These are phyloP conservation scores for Contarinia nasturtii DNA, from an alignment of 1,140 invertebrate species.

Conservation along the genomic window DNA sequence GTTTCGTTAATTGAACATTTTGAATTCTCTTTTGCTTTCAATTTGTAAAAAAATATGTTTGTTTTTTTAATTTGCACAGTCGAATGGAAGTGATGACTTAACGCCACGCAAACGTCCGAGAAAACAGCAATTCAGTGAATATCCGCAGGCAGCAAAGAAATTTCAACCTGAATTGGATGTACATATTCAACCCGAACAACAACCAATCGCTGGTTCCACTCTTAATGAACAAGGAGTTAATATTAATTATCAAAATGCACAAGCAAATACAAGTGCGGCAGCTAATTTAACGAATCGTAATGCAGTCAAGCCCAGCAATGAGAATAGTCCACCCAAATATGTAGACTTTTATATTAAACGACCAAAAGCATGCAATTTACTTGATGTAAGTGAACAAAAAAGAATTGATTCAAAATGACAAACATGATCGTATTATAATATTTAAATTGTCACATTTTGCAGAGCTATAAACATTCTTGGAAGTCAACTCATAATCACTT, in stretches of 20 bases:
- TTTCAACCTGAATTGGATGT: too few species aligned
- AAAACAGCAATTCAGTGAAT: not conserved
- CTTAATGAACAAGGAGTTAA: too few species aligned
- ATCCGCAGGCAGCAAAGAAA: too few species aligned
- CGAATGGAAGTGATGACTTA: slow-evolving; percentile 22
- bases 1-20: too few species aligned
- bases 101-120: slow-evolving; percentile 33
- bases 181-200: too few species aligned
- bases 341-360: slow-evolving; percentile 13
- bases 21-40: too few species aligned
- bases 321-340: slow-evolving; percentile 19
- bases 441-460: not conserved
- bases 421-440: not conserved
- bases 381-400: not conserved
- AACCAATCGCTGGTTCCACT: not conserved
- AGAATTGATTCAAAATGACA: not conserved
- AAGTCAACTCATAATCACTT: slow-evolving; percentile 61
- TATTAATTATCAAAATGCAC: not conserved
- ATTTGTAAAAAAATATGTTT: too few species aligned
- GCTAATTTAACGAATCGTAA: slow-evolving; percentile 22
- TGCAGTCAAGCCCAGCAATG: slow-evolving; percentile 18
- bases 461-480: slow-evolving; percentile 27
- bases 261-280: not conserved
- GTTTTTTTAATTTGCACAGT: too few species aligned
- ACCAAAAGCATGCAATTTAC: too few species aligned